Evolutionary conservation across 2,888 invertebrate genomes (phyloP), one percentile per base, ranked within the genome.

Genomic region (Pristionchus entomophagus): DNA sequence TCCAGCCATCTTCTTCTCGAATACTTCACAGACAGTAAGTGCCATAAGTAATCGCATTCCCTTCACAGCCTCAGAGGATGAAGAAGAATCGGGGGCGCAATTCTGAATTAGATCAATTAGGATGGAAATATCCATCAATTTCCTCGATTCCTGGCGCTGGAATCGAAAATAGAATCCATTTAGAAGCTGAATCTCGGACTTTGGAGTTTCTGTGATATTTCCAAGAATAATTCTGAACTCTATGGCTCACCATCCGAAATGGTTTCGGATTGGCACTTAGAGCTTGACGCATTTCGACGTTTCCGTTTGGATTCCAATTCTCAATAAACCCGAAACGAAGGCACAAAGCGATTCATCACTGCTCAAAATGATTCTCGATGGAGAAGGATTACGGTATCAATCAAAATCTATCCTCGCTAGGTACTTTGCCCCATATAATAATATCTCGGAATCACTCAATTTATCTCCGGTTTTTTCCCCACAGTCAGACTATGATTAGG

Each of bases 1-100:
- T 19, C 88, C 88, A n/a, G 87, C 86, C 53, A 90, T 86, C 41
- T 88, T 87, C 69, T 87, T 87, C 41, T 90, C 88, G 69, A 89
- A 89, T 32, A 84, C 49, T 65, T 84, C 83, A 32, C 83, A 84
- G 6, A 22, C 49, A 29, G 65, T 65, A 22, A 84, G 29, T 4
- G 45, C n/a, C 65, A 84, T 45, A 4, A 84, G 49, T 59, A 84
- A 22, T 32, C 49, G 41, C 65, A 84, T 32, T 41, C 83, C 83
- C 49, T 84, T 59, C 29, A 65, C 49, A 0, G 83, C 65, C 8
- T 45, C 83, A 38, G 83, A 38, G 8, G 41, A 26, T 14, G 82
- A 38, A 10, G 29, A 29, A 32, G 32, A 8, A 32, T 80, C 78
- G 29, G 78, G 78, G 1, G 78, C 49, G 78, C 38, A 38, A 35